Percentiles rank a stretch among this genome's conserved stretches.
Conservation (phyloP, 2,888 invertebrate species). For the Linyphia triangularis region DNA sequence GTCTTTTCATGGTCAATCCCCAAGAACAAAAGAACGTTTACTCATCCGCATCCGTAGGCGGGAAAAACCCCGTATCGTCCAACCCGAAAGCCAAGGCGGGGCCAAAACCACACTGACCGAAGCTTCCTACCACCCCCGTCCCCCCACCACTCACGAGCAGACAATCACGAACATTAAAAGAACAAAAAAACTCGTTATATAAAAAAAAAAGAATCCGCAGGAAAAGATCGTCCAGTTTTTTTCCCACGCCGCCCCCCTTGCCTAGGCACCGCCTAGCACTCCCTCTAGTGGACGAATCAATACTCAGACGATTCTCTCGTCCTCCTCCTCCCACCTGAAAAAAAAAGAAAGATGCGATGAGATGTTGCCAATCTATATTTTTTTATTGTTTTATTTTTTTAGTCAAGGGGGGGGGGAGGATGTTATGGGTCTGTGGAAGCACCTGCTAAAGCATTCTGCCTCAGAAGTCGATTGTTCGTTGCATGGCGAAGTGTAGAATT, state of each 20-base stretch:
- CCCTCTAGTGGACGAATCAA: conserved; percentile 74
- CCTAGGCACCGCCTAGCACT: conserved; percentile 58
- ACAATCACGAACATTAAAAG: conserved; percentile 57
- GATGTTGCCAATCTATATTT: conserved; percentile 56
- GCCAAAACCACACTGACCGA: conserved; percentile 67
- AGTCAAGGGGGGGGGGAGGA: conserved; percentile 7
- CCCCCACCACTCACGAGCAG: conserved; percentile 41
- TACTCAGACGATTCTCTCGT: conserved; percentile 56
- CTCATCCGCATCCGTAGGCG: conserved; percentile 23
- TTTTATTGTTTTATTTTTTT: conserved; percentile 28
- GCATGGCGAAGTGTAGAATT: conserved; percentile 10
- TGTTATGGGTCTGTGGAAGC: conserved; percentile 40
- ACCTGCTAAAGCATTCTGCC: conserved; percentile 38
- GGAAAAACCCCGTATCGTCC: conserved; percentile 69
- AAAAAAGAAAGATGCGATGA: conserved; percentile 32
- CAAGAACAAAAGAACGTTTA: not conserved
- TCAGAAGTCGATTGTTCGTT: not conserved
- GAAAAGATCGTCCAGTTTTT: conserved; percentile 70
- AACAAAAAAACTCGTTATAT: conserved; percentile 33
- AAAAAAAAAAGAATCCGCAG: conserved; percentile 20
- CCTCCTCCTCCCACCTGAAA: conserved; percentile 58
- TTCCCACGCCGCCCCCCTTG: conserved; percentile 69
- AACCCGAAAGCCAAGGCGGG: conserved; percentile 65
- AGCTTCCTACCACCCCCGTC: conserved; percentile 13
- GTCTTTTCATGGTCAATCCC: not conserved